Evolutionary conservation across 2,888 invertebrate genomes (phyloP).

Genomic region (Acrobasis repandana): DNA sequence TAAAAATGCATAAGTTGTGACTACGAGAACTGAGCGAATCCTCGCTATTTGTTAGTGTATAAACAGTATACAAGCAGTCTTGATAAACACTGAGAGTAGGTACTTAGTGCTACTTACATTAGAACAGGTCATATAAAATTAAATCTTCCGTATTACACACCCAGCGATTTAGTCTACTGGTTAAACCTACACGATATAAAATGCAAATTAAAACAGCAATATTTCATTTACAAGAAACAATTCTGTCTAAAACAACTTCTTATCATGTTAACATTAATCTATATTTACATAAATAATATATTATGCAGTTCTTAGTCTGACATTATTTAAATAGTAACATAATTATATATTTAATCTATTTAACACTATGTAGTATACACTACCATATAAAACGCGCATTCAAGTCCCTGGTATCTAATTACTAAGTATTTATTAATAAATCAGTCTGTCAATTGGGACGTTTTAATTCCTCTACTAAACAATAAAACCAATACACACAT

Average conservation of each 20-base stretch:
- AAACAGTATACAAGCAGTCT: slow-evolving; percentile 82
- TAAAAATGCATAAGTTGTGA: slow-evolving; percentile 81
- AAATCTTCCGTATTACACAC: slow-evolving; percentile 70
- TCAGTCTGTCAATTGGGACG: slow-evolving; percentile 83
- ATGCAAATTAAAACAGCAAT: slow-evolving; percentile 82
- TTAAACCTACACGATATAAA: slow-evolving; percentile 75
- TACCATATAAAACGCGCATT: slow-evolving; percentile 82
- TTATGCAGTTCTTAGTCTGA: slow-evolving; percentile 77
- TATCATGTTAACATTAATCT: slow-evolving; percentile 63
- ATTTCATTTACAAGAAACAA: slow-evolving; percentile 80
- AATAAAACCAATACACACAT: slow-evolving; percentile 74
- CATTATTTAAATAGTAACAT: slow-evolving; percentile 78
- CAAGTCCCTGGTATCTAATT: slow-evolving; percentile 76
- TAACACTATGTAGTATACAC: slow-evolving; percentile 78
- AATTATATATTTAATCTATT: slow-evolving; percentile 75
- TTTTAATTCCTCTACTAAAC: slow-evolving; percentile 81
- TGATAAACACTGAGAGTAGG: slow-evolving; percentile 81
- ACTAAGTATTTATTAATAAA: slow-evolving; percentile 77
- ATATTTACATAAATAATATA: slow-evolving; percentile 82
- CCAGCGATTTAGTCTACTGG: slow-evolving; percentile 61
- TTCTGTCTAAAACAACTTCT: slow-evolving; percentile 76
- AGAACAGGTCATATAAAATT: slow-evolving; percentile 76
- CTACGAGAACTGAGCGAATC: slow-evolving; percentile 65
- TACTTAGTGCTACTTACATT: slow-evolving; percentile 76
- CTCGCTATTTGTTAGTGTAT: slow-evolving; percentile 68